Conservation (phyloP, 2,113 vertebrate genomes). For the Cisticola juncidis region DNA sequence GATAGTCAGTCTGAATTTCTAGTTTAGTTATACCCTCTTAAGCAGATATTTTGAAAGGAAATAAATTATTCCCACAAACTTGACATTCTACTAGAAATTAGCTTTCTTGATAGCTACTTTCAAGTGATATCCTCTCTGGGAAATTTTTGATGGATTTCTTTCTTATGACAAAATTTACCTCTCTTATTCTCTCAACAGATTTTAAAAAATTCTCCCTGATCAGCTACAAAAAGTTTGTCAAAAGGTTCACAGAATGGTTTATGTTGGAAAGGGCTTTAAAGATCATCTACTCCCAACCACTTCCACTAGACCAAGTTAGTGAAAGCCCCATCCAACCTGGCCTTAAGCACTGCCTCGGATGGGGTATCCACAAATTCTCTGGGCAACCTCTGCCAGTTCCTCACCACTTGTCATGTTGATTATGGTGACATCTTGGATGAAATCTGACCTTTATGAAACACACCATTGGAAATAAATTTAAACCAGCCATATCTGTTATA, state of each 20-base stretch:
- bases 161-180: background rate
- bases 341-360: background rate
- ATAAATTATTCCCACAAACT: background rate
- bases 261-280: background rate
- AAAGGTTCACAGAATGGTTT: background rate
- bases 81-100: background rate
- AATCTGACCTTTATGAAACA: background rate
- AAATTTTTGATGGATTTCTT: background rate
- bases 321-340: background rate
- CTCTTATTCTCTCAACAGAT: background rate
- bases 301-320: background rate
- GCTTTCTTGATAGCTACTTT: background rate
- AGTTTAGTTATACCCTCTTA: background rate
- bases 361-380: background rate
- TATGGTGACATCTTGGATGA: background rate
- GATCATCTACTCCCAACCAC: too few relatives aligned
- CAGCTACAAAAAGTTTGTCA: background rate
- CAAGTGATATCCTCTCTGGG: background rate
- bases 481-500: background rate
- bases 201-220: background rate
- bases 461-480: background rate
- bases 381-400: background rate
- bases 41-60: background rate
- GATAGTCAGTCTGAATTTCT: background rate
- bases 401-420: background rate